These are phyloP conservation scores for Mus caroli DNA, from an alignment of 2,797 vertebrate genomes.

Conservation along the genomic window DNA sequence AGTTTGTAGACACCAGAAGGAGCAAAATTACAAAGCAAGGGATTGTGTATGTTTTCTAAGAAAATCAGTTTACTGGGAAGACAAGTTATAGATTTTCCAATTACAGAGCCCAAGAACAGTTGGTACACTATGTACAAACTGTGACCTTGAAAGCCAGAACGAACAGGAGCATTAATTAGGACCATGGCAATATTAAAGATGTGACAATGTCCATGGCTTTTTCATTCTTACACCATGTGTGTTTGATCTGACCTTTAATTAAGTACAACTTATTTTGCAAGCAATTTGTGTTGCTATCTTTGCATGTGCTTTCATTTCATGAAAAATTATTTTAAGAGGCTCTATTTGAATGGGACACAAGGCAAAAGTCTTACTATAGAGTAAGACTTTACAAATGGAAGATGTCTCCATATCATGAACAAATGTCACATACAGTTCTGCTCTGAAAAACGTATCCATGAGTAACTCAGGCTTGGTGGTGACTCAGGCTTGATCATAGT, in stretches of 20 bases:
- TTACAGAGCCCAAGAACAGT: background rate
- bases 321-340: conserved; percentile 18
- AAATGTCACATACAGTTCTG: background rate
- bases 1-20: background rate
- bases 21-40: background rate
- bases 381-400: conserved; percentile 53
- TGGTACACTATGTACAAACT: background rate
- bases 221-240: background rate
- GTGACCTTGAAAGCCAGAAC: background rate
- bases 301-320: background rate
- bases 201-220: background rate
- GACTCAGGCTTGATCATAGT: background rate
- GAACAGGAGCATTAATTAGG: background rate
- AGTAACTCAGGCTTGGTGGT: conserved; percentile 39
- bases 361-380: background rate
- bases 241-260: conserved; percentile 22
- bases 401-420: background rate
- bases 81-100: conserved; percentile 5
- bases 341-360: background rate
- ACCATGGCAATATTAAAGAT: background rate
- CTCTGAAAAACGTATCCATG: background rate
- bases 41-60: conserved; percentile 39
- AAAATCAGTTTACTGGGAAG: conserved; percentile 46
- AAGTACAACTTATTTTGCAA: conserved; percentile 15
- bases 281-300: background rate